Percentiles rank a stretch among this genome's conserved stretches.
Evolutionary conservation across 2,888 invertebrate genomes (phyloP).

Genomic region (Leucoma salicis): DNA sequence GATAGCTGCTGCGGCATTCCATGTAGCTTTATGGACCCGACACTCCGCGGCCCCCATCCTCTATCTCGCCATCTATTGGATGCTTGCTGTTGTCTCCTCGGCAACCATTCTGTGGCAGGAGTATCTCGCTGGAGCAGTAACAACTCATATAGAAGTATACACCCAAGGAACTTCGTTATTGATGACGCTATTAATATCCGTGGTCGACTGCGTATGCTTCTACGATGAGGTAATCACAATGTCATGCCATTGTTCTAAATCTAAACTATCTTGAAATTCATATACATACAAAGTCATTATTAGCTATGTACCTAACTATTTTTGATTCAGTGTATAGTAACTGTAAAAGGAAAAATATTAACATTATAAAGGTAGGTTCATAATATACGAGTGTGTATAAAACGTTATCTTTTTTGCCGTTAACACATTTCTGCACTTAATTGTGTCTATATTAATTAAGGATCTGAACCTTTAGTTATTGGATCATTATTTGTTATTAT

Average conservation of each 20-base stretch:
- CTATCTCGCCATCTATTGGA: slow-evolving; percentile 73
- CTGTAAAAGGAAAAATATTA: no score
- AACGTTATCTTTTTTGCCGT: no score
- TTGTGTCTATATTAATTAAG: no score
- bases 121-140: slow-evolving; percentile 33
- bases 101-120: slow-evolving; percentile 56
- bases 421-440: no score
- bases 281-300: no score
- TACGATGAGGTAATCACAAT: slow-evolving; percentile 63
- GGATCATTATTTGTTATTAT: no score
- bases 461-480: no score
- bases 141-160: slow-evolving; percentile 53
- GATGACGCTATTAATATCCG: slow-evolving; percentile 53
- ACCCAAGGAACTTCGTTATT: slow-evolving; percentile 52
- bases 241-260: neutral
- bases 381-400: no score
- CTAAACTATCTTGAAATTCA: neutral
- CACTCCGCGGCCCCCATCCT: slow-evolving; percentile 65
- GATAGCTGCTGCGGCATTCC: slow-evolving; percentile 67
- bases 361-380: no score
- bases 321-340: no score
- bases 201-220: slow-evolving; percentile 67
- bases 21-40: slow-evolving; percentile 64
- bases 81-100: slow-evolving; percentile 56
- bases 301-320: no score